These are phyloP conservation scores for Drosophila atroscutellata DNA, from an alignment of 2,888 invertebrate genomes.

Conservation along the genomic window DNA sequence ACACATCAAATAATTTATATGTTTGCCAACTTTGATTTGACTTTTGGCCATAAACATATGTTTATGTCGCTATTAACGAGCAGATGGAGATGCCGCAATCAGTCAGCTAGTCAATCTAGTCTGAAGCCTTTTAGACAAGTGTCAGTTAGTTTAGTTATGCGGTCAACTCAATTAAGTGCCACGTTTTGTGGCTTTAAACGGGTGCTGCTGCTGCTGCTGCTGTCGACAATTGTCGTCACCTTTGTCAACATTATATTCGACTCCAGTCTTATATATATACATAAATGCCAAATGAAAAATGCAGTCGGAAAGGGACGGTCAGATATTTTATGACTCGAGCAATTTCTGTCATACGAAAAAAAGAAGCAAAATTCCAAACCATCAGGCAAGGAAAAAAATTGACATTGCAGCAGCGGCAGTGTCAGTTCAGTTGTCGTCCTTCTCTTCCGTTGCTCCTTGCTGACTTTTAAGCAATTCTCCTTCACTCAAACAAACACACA, in stretches of 20 bases:
- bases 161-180: slow-evolving; percentile 35
- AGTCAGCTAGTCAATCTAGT: slow-evolving; percentile 19
- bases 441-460: slow-evolving; percentile 27
- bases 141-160: slow-evolving; percentile 18
- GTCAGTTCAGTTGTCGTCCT: slow-evolving; percentile 67
- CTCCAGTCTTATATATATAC: slow-evolving; percentile 71
- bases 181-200: slow-evolving; percentile 12
- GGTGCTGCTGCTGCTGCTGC: slow-evolving; percentile 3
- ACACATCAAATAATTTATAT: slow-evolving; percentile 40
- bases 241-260: slow-evolving; percentile 78
- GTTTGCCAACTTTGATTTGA: slow-evolving; percentile 45
- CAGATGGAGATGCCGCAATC: slow-evolving; percentile 14
- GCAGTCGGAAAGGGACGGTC: slow-evolving; percentile 37
- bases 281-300: slow-evolving; percentile 63
- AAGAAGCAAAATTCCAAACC: neutral
- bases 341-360: slow-evolving; percentile 38
- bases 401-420: slow-evolving; percentile 53
- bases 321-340: slow-evolving; percentile 72
- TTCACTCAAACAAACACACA: slow-evolving; percentile 10
- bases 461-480: slow-evolving; percentile 65
- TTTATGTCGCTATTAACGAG: slow-evolving; percentile 56
- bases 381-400: slow-evolving; percentile 28
- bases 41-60: slow-evolving; percentile 59
- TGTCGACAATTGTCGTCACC: slow-evolving; percentile 78
- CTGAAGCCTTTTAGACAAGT: slow-evolving; percentile 15